phyloP scores from a whole-genome alignment of 2,888 invertebrate species.

The Ormyrus rosae region DNA sequence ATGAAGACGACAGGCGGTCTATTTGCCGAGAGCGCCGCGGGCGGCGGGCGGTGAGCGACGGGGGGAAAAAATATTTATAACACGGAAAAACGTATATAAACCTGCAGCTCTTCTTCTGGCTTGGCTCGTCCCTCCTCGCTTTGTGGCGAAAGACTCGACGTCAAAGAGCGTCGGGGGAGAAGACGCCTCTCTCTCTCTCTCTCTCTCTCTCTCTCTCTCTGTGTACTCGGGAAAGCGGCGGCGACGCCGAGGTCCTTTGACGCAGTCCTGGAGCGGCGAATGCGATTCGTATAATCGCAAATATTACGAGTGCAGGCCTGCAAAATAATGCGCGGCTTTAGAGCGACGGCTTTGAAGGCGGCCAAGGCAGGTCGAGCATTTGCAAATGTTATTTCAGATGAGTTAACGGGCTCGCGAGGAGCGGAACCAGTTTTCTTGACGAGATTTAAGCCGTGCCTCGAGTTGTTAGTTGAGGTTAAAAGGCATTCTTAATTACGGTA shows the following conservation, averaged over 20 bases:
- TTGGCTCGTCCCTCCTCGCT: background rate
- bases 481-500: too few species aligned
- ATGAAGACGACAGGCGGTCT: too few species aligned
- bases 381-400: background rate
- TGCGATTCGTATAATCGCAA: conserved; percentile 14
- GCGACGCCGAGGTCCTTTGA: conserved; percentile 37
- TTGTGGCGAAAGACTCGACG: background rate
- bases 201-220: too few species aligned
- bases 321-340: conserved; percentile 21
- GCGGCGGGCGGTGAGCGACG: background rate
- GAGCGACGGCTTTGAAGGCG: background rate
- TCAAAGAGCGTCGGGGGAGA: conserved; percentile 15
- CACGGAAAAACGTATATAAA: conserved; percentile 18
- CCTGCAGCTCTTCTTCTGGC: conserved; percentile 24
- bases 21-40: too few species aligned
- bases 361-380: background rate
- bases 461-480: too few species aligned
- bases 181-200: too few species aligned
- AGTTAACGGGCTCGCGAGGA: background rate
- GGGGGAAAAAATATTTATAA: conserved; percentile 32
- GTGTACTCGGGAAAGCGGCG: background rate
- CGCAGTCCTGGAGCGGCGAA: background rate
- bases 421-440: too few species aligned
- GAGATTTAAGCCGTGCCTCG: too few species aligned
- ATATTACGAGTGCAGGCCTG: conserved; percentile 32